phyloP scores from a whole-genome alignment of 2,888 invertebrate species.

The Tortrix viridana region DNA sequence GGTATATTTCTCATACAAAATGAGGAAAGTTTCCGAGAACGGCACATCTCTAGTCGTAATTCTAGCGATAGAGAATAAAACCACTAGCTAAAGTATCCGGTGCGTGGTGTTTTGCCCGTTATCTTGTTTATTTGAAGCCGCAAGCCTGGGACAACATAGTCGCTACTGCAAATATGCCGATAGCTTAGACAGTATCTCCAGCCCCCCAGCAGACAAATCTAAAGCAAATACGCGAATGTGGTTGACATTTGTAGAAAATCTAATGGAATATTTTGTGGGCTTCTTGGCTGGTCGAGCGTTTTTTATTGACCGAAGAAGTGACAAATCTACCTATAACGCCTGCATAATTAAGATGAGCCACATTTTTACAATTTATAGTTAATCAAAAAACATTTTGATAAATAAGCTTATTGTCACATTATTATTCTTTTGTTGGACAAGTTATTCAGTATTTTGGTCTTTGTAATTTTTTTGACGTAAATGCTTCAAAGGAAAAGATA shows the following conservation, averaged over 20 bases:
- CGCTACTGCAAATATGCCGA: slow-evolving; percentile 11
- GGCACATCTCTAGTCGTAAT: too few species aligned
- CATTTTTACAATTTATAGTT: too few species aligned
- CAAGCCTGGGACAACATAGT: not conserved
- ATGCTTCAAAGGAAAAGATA: too few species aligned
- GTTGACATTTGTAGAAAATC: not conserved
- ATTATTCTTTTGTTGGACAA: too few species aligned
- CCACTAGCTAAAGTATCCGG: slow-evolving; percentile 1
- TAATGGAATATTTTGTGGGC: slow-evolving; percentile 6
- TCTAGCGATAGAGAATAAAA: not conserved
- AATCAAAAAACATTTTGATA: too few species aligned
- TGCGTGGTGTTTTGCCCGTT: slow-evolving; percentile 12
- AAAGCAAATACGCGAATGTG: slow-evolving; percentile 1
- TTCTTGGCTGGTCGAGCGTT: not conserved
- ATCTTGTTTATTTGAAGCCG: slow-evolving; percentile 19
- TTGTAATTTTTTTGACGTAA: too few species aligned
- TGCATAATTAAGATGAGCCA: too few species aligned
- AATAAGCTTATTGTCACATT: too few species aligned
- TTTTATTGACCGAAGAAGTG: not conserved
- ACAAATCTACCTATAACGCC: too few species aligned
- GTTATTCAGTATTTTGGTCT: too few species aligned
- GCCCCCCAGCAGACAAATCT: slow-evolving; percentile 32
- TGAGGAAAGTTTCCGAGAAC: too few species aligned
- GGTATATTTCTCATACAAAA: too few species aligned
- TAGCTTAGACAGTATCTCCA: slow-evolving; percentile 21